Evolutionary conservation across 2,113 vertebrate genomes (phyloP), one percentile per base, ranked within the genome.

Genomic region (Euleptes europaea): DNA sequence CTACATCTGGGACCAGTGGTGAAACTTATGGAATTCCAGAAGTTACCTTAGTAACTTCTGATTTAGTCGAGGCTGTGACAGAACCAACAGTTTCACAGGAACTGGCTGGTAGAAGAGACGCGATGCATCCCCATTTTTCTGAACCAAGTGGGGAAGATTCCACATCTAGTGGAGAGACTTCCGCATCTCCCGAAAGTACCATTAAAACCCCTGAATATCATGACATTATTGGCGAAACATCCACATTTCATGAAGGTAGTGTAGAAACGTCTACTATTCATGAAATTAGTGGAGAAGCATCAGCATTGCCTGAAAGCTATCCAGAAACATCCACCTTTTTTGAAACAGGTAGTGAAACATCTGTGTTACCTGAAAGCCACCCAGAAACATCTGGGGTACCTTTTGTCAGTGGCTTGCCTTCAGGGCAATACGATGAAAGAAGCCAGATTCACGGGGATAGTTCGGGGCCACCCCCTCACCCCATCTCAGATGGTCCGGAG

Each of bases 11-110:
- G 75, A 31, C 86, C 35, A 98, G 96, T 3, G 96, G 96, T n/a
- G 94, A 96, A 38, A 15, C 60, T 71, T 96, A 95, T 0, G 96
- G 95, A 10, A 81, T 97, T 87, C 94, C 95, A 54, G 96, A 97
- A 86, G 84, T 96, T 78, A 96, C 95, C 60, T 90, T 97, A 49
- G 91, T 94, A 83, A 94, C 94, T 47, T 95, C 96, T 28, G 96
- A 96, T 85, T 93, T 96, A 28, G 44, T 95, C 75, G 96, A 97
- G 84, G 86, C 88, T 47, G 93, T 96, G 40, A 96, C 96, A n/a
- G 91, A 92, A 78, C 92, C 94, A 65, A 92, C 84, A 0, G 51
- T 94, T 65, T 94, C 94, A 76, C 94, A 96, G 83, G 97, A 98
- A 91, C 90, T 97, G 1, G 96, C 95, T 66, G 96, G 95, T 42